These are phyloP conservation scores for Cyprinodon brontotheroides DNA, from an alignment of 2,113 vertebrate species.

Conservation along the genomic window DNA sequence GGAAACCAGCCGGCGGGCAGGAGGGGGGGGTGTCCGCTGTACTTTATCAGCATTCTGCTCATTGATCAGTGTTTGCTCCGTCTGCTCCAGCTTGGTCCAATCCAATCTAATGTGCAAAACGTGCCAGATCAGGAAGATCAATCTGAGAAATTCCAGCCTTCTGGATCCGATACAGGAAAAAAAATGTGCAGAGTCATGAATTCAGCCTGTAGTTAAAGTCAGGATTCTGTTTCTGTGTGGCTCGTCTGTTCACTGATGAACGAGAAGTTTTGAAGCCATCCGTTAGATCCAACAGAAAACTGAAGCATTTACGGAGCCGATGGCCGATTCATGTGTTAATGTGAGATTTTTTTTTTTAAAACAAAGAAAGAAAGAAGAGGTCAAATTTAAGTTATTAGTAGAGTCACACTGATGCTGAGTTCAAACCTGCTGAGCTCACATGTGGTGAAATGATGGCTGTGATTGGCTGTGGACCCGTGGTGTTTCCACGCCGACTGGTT, in stretches of 20 bases:
- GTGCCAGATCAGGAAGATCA: conserved; percentile 33
- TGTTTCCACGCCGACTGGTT: not conserved
- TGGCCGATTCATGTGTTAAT: not conserved
- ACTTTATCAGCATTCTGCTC: conserved; percentile 10
- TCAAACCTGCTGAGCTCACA: not conserved
- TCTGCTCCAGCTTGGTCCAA: conserved; percentile 16
- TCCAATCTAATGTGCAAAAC: conserved; percentile 33
- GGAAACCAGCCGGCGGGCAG: not conserved
- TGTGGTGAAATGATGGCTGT: not conserved
- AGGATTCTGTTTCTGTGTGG: not conserved
- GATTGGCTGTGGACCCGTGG: not conserved
- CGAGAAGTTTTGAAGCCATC: not conserved
- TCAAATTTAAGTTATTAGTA: too few species aligned
- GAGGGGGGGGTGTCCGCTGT: too few species aligned
- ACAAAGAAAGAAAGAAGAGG: too few species aligned
- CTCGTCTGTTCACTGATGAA: not conserved
- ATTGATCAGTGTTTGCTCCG: conserved; percentile 37
- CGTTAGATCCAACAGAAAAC: not conserved
- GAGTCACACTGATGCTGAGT: not conserved
- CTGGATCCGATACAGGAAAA: conserved; percentile 33
- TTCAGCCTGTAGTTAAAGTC: conserved; percentile 2
- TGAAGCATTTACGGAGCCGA: not conserved
- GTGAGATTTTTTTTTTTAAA: too few species aligned
- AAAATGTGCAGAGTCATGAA: conserved; percentile 29
- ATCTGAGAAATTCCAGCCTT: conserved; percentile 27